Evolutionary conservation across 1,140 invertebrate species (phyloP).

Genomic region (Pseudomyrmex pallidus): DNA sequence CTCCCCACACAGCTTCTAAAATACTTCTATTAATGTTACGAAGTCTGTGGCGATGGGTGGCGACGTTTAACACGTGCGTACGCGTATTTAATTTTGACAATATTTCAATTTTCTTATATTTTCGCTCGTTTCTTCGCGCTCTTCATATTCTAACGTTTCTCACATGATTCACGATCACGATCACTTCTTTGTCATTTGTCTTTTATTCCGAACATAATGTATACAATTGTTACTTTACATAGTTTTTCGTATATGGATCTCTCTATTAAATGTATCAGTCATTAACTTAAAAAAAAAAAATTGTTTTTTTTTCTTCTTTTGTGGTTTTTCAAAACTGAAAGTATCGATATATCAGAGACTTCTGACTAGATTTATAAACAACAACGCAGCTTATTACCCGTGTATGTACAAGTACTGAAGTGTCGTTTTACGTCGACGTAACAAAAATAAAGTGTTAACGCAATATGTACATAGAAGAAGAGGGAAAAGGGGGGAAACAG

Average conservation of each 20-base stretch:
- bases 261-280: constrained; percentile 64
- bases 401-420: constrained; percentile 66
- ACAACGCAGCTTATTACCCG: constrained; percentile 52
- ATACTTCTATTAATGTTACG: too few species aligned
- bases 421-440: constrained; percentile 35
- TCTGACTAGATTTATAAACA: constrained; percentile 67
- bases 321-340: constrained; percentile 42
- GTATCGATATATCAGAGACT: constrained; percentile 23
- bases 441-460: constrained; percentile 17
- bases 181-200: constrained; percentile 53
- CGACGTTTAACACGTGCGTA: too few species aligned
- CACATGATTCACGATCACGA: not conserved
- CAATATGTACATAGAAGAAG: not conserved
- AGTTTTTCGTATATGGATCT: constrained; percentile 44
- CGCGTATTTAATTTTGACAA: too few species aligned
- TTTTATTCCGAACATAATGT: constrained; percentile 74
- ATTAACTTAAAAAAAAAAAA: constrained; percentile 61
- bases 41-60: too few species aligned
- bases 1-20: too few species aligned
- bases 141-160: too few species aligned
- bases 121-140: too few species aligned
- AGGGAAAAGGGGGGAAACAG: constrained; percentile 59
- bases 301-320: too few species aligned
- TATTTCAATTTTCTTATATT: too few species aligned
- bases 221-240: constrained; percentile 67